Evolutionary conservation across 2,113 vertebrate species (phyloP), one percentile per base, ranked within the genome.

Genomic region (Rhabdornis inornatus): DNA sequence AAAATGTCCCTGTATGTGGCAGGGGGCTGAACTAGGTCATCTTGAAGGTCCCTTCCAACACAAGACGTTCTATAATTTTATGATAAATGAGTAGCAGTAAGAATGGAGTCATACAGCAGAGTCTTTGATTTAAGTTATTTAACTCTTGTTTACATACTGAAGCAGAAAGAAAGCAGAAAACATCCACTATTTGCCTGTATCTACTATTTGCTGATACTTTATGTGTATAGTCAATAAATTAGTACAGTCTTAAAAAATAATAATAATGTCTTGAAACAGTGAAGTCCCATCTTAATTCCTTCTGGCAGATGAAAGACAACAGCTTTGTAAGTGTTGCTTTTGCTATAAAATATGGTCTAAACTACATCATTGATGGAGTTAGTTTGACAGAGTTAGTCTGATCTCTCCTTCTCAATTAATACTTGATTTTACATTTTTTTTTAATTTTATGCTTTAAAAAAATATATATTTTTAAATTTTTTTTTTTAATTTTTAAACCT

Each of bases 1-100:
- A 49, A 63, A 37, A 17, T 35, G 5, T 12, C 35, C 13, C 17
- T 1, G 0, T 49, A 12, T 1, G 0, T 6, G 3, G 9, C 42
- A 71, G 20, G 9, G 24, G 7, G 5, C 16, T 14, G 40, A 56
- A 71, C 9, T 21, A 71, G 11, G 14, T 40, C 7, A 27, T 18
- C 21, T 19, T 49, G n/a, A 61, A 55, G 25, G 9, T 42, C 17
- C 9, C 17, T 64, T 71, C 50, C 57, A 71, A 42, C 9, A n/a
- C 49, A 49, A 25, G 25, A 10, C 0, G 4, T 49, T 50, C 31
- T 31, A 31, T 19, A 56, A 56, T 71, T 79, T 8, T 49, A 56
- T 31, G 4, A 18, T 31, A 35, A 53, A 5, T 31, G 13, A 78
- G 30, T 16, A 57, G 33, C 66, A 63, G 3, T 6, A 66, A 79